phyloP scores from a whole-genome alignment of 2,797 vertebrate genomes.

The Pipistrellus kuhlii region DNA sequence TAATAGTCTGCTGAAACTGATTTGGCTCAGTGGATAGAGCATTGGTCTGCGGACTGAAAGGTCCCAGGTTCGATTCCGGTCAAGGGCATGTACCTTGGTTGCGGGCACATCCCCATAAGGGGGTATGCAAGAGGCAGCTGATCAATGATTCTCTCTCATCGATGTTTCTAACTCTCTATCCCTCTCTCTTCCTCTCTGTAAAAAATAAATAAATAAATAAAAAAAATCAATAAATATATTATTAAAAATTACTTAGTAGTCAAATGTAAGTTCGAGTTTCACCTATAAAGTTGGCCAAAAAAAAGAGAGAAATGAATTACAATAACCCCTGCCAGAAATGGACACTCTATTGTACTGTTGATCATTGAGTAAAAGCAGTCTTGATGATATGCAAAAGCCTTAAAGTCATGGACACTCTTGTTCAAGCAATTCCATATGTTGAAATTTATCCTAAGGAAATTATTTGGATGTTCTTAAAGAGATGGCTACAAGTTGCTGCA shows the following conservation, averaged over 20 bases:
- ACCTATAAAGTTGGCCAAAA: not conserved
- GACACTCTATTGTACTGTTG: not conserved
- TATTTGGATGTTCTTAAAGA: not conserved
- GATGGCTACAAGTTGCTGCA: not conserved
- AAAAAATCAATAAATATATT: no score
- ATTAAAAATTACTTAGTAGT: not conserved
- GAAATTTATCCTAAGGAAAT: conserved; percentile 34
- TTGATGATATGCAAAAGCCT: not conserved
- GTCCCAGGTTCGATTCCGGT: no score
- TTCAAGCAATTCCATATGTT: conserved; percentile 10
- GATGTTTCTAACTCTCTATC: no score
- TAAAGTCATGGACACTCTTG: not conserved
- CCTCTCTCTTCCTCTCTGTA: no score
- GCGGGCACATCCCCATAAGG: no score
- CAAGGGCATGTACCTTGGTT: no score
- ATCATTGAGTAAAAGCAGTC: not conserved
- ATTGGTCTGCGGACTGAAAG: no score
- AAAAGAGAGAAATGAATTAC: not conserved
- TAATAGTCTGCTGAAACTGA: no score
- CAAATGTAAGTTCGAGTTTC: conserved; percentile 21
- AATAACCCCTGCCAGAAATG: not conserved
- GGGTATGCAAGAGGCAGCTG: no score
- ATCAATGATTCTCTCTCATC: no score
- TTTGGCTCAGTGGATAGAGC: no score
- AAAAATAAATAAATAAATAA: no score